Percentiles rank a stretch among this genome's conserved stretches.
Conservation (phyloP, 2,113 vertebrate genomes). For the Datnioides undecimradiatus region DNA sequence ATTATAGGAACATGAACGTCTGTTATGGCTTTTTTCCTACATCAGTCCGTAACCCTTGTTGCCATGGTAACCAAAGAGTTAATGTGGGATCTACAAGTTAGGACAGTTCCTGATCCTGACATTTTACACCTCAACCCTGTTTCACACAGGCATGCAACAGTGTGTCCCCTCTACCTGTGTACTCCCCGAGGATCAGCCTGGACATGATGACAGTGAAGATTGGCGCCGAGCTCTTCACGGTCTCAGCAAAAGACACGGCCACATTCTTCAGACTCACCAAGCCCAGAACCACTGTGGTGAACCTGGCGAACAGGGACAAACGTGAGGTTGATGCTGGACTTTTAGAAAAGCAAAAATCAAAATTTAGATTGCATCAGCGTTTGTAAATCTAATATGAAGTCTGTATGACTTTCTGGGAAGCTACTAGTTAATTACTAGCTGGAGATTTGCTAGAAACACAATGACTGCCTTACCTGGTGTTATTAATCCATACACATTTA, state of each 20-base stretch:
- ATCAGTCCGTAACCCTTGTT: too few species aligned
- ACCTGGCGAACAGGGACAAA: constrained; percentile 79
- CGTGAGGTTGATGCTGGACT: too few species aligned
- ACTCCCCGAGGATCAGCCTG: constrained; percentile 94
- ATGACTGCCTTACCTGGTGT: background rate
- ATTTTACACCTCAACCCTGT: background rate
- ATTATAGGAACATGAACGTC: too few species aligned
- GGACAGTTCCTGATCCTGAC: too few species aligned
- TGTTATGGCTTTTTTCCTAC: too few species aligned
- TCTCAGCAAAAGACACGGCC: constrained; percentile 96
- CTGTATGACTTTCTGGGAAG: background rate
- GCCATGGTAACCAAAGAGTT: too few species aligned
- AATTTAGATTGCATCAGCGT: background rate
- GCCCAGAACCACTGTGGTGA: constrained; percentile 94
- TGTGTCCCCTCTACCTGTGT: constrained; percentile 87
- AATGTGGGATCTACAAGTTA: too few species aligned
- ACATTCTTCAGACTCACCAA: constrained; percentile 97
- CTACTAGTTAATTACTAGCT: too few species aligned
- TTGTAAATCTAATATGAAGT: background rate
- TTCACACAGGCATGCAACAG: background rate
- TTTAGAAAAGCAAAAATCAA: background rate
- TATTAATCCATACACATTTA: background rate
- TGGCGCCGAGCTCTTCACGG: constrained; percentile 96
- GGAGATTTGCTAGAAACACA: background rate
- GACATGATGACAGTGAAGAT: constrained; percentile 99